phyloP scores from a whole-genome alignment of 1,140 invertebrate genomes.

The Piezodorus guildinii region DNA sequence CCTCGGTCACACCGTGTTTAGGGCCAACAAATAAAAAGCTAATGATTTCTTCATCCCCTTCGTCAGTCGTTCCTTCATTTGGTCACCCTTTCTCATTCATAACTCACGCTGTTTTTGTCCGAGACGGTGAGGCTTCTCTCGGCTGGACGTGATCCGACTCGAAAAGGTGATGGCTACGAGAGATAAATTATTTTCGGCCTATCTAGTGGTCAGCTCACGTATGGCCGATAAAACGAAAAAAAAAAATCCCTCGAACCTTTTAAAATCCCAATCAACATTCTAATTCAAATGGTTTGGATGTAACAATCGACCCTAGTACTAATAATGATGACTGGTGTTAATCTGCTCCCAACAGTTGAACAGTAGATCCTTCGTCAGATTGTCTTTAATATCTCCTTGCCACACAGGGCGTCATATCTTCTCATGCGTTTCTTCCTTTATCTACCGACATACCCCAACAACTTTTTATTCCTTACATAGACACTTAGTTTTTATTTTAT shows the following conservation, averaged over 20 bases:
- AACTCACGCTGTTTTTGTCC: not conserved
- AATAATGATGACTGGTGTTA: not conserved
- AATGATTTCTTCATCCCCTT: not conserved
- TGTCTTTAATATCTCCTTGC: not conserved
- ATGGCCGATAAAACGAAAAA: not conserved
- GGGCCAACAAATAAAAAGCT: too few species aligned
- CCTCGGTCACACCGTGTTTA: too few species aligned
- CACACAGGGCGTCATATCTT: not conserved
- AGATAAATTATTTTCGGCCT: not conserved
- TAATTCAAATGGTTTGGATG: not conserved
- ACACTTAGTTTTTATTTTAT: too few species aligned
- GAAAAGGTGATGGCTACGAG: too few species aligned
- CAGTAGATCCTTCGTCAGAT: not conserved
- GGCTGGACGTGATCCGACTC: too few species aligned
- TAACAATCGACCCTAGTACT: not conserved
- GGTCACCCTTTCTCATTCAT: slow-evolving; percentile 4
- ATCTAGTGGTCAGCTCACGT: slow-evolving; percentile 4
- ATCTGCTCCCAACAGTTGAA: not conserved
- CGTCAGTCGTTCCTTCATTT: not conserved
- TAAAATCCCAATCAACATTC: slow-evolving; percentile 5
- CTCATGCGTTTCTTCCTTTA: too few species aligned
- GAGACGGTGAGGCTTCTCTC: too few species aligned
- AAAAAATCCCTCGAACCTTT: not conserved
- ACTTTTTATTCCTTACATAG: too few species aligned
- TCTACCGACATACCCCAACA: too few species aligned